phyloP scores from a whole-genome alignment of 2,888 invertebrate genomes.

The Sericinus montela region DNA sequence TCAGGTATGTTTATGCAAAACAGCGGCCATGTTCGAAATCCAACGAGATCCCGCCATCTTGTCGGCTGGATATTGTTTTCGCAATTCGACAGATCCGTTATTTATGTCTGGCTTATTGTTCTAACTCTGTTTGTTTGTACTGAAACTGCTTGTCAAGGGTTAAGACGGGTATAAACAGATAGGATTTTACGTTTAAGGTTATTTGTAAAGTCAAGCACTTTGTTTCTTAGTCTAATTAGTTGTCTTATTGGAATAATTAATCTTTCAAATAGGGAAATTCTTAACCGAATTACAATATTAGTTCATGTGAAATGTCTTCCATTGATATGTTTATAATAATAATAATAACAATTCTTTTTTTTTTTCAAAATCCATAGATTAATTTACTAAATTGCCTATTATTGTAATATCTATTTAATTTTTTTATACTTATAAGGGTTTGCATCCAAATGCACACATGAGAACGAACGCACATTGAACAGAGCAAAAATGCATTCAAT shows the following conservation, averaged over 20 bases:
- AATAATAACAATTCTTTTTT: too few species aligned
- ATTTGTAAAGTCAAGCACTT: not conserved
- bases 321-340: too few species aligned
- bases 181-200: conserved; percentile 17
- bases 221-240: conserved; percentile 2
- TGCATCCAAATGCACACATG: too few species aligned
- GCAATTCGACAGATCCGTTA: conserved; percentile 67
- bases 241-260: not conserved
- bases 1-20: conserved; percentile 39
- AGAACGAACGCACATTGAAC: too few species aligned
- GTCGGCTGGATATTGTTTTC: conserved; percentile 66
- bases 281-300: too few species aligned
- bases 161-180: conserved; percentile 35
- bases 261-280: too few species aligned
- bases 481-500: too few species aligned
- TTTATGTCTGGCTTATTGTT: conserved; percentile 65
- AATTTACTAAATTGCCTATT: too few species aligned
- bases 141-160: conserved; percentile 39
- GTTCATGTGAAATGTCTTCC: too few species aligned
- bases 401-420: too few species aligned
- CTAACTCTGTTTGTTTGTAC: conserved; percentile 41
- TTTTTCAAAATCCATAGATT: too few species aligned
- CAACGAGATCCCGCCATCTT: conserved; percentile 50
- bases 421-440: too few species aligned
- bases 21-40: conserved; percentile 36